phyloP scores from a whole-genome alignment of 2,113 vertebrate genomes.

The Pavo muticus region DNA sequence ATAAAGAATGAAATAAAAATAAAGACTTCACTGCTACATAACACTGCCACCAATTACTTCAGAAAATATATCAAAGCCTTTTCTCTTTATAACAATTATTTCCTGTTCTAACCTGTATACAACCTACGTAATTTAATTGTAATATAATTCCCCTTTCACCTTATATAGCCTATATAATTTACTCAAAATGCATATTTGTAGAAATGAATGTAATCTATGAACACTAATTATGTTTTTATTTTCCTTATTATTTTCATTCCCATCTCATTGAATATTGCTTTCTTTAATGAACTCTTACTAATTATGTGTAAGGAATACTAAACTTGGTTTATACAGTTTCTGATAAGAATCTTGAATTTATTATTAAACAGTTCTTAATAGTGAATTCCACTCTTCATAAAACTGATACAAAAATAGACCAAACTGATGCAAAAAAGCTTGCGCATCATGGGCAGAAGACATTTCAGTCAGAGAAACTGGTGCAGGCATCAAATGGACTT shows the following conservation, averaged over 20 bases:
- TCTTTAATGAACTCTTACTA: background rate
- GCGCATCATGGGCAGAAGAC: background rate
- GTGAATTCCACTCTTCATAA: background rate
- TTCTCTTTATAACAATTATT: background rate
- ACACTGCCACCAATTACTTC: background rate
- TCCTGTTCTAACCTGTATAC: background rate
- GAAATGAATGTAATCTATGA: background rate
- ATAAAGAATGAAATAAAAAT: background rate
- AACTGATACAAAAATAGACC: background rate
- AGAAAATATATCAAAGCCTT: background rate
- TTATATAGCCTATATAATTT: background rate
- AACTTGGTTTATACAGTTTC: background rate
- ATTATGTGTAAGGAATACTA: background rate
- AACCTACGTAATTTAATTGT: background rate
- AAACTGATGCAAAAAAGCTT: background rate
- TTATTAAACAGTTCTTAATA: background rate
- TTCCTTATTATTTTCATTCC: slow-evolving; percentile 10
- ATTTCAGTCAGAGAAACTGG: background rate
- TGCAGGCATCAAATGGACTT: background rate
- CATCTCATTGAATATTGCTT: background rate
- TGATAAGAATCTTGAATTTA: background rate
- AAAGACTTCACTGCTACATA: background rate
- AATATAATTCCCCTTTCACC: background rate
- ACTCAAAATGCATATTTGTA: background rate
- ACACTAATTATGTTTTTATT: background rate